Conservation (phyloP, 2,113 vertebrate species). For the Microcebus tavaratra region DNA sequence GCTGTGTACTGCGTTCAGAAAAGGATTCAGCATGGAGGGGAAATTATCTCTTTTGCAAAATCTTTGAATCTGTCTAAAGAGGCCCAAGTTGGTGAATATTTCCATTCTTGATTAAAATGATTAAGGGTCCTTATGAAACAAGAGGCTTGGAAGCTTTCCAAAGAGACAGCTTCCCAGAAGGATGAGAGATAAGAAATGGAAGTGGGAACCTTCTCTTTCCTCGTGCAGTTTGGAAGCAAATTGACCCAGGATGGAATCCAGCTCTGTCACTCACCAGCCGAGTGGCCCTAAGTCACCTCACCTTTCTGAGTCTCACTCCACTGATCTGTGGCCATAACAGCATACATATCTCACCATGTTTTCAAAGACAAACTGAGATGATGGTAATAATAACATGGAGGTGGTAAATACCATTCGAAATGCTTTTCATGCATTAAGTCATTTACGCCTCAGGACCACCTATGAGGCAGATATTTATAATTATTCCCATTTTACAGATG, state of each 20-base stretch:
- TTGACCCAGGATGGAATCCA: background rate
- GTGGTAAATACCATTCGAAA: background rate
- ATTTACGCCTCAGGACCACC: background rate
- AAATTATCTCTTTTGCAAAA: background rate
- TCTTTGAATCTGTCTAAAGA: slow-evolving; percentile 49
- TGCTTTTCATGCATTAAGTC: background rate
- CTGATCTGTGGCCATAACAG: no score
- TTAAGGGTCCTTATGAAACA: background rate
- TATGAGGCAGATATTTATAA: background rate
- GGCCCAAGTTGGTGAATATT: background rate
- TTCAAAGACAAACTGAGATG: background rate
- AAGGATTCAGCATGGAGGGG: background rate
- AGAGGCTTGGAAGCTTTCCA: slow-evolving; percentile 36
- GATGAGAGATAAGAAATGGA: background rate
- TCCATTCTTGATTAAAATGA: slow-evolving; percentile 56
- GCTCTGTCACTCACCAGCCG: background rate
- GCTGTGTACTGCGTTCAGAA: slow-evolving; percentile 21
- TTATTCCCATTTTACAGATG: background rate
- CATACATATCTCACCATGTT: background rate
- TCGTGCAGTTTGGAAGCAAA: background rate
- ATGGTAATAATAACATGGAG: no score
- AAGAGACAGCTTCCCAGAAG: background rate
- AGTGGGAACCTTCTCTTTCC: background rate
- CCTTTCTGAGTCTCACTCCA: background rate
- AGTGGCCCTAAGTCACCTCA: background rate